Conservation (phyloP, 2,797 vertebrate genomes). For the Rhyacichthys aspro region DNA sequence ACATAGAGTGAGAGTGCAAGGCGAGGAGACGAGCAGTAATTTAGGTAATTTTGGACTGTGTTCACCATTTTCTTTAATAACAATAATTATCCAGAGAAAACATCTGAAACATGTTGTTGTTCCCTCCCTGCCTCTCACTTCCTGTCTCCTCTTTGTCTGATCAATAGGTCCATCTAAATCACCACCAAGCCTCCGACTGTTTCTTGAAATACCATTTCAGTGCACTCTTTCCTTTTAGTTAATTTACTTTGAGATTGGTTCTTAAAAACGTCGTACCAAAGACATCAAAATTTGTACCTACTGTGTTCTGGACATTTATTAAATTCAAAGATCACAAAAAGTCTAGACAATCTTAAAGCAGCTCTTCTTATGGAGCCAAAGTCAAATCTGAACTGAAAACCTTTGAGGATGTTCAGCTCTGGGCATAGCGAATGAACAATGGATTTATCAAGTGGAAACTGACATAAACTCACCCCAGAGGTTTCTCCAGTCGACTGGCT, state of each 20-base stretch:
- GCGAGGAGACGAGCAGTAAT: conserved; percentile 57
- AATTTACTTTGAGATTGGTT: too few species aligned
- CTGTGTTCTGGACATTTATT: not conserved
- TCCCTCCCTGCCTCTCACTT: conserved; percentile 11
- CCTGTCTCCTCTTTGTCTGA: too few species aligned
- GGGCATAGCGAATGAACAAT: too few species aligned
- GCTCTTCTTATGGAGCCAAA: not conserved
- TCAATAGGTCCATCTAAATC: conserved; percentile 43
- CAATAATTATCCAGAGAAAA: conserved; percentile 70
- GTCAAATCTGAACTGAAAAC: not conserved
- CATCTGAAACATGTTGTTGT: conserved; percentile 52
- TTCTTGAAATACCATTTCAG: conserved; percentile 1
- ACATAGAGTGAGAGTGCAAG: conserved; percentile 23
- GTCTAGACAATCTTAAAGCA: not conserved
- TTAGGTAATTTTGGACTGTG: conserved; percentile 54
- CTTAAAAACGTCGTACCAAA: too few species aligned
- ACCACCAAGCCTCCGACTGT: too few species aligned
- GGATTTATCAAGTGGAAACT: conserved; percentile 10
- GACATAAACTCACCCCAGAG: conserved; percentile 85
- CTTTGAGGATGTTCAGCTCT: not conserved
- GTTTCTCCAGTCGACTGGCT: conserved; percentile 93
- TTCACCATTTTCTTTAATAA: conserved; percentile 64
- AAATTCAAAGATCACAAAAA: not conserved
- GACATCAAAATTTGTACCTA: conserved; percentile 13
- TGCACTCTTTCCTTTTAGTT: too few species aligned